These are phyloP conservation scores for Pseudomyrmex pallidus DNA, from an alignment of 1,140 invertebrate genomes.

Conservation along the genomic window DNA sequence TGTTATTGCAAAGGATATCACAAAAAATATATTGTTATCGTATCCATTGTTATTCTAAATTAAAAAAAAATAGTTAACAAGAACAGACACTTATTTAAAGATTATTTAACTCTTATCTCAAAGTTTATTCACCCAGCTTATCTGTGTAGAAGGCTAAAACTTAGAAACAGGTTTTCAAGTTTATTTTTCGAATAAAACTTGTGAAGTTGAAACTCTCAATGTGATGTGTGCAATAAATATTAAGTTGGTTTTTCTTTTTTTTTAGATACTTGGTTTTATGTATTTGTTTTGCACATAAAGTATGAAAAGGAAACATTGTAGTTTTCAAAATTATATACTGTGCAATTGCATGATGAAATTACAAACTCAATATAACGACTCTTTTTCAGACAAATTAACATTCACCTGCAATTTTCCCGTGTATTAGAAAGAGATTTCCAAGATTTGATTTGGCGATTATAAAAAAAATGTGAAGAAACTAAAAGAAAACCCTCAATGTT, in stretches of 20 bases:
- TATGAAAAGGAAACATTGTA: conserved; percentile 28
- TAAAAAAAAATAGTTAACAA: conserved; percentile 8
- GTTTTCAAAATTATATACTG: conserved; percentile 25
- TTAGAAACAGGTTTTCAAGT: neutral
- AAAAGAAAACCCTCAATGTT: neutral
- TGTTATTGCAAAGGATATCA: conserved; percentile 36
- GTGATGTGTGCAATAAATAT: conserved; percentile 31
- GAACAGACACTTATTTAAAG: conserved; percentile 7
- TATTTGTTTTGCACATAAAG: too few species aligned
- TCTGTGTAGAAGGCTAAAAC: neutral
- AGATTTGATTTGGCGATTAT: conserved; percentile 4
- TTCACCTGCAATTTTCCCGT: neutral
- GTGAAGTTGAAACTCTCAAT: conserved; percentile 35
- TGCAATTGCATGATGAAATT: conserved; percentile 8
- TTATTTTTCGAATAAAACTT: conserved; percentile 37
- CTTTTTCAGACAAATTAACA: conserved; percentile 4
- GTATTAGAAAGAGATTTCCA: conserved; percentile 4
- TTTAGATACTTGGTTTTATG: conserved; percentile 28
- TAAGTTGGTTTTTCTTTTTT: conserved; percentile 29
- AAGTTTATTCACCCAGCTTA: neutral
- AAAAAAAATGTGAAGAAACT: conserved; percentile 37
- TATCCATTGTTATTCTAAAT: conserved; percentile 12
- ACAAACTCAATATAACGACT: conserved; percentile 34
- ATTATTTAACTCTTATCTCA: conserved; percentile 25
- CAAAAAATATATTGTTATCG: conserved; percentile 36